These are phyloP conservation scores for Alectura lathami DNA, from an alignment of 2,113 vertebrate genomes.

Conservation along the genomic window DNA sequence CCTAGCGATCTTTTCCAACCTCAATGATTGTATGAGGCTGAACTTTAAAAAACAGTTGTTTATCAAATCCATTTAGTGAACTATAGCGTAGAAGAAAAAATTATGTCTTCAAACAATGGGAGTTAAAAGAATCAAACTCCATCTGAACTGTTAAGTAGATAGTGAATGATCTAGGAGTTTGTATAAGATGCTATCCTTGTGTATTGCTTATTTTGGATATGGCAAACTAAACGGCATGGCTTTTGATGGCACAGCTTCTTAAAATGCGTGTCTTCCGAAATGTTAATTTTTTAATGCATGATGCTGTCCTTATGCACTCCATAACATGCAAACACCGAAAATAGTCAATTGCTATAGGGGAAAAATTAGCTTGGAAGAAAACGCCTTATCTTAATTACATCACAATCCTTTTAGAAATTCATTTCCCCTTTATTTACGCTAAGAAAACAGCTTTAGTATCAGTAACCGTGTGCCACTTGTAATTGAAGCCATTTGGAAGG, in stretches of 20 bases:
- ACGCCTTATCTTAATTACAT: constrained; percentile 6
- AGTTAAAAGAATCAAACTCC: not conserved
- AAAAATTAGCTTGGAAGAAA: not conserved
- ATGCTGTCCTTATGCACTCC: not conserved
- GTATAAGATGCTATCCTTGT: not conserved
- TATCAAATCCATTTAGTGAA: not conserved
- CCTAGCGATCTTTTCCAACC: too few relatives aligned
- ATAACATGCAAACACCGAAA: not conserved
- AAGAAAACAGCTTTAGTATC: not conserved
- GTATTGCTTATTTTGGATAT: not conserved
- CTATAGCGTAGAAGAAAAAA: not conserved
- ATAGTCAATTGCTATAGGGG: not conserved
- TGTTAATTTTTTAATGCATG: not conserved
- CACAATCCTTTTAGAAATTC: not conserved
- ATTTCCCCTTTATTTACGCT: not conserved
- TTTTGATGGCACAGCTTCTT: not conserved
- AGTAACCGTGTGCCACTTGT: not conserved
- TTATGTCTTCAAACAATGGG: not conserved
- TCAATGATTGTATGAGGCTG: too few relatives aligned
- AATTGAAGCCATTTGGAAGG: not conserved
- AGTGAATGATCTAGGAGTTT: not conserved
- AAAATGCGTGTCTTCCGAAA: not conserved
- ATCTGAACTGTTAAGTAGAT: not conserved
- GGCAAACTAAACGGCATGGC: not conserved
- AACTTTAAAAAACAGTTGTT: not conserved